Conservation (phyloP, 1,140 invertebrate genomes). For the Lanistes nyassanus region DNA sequence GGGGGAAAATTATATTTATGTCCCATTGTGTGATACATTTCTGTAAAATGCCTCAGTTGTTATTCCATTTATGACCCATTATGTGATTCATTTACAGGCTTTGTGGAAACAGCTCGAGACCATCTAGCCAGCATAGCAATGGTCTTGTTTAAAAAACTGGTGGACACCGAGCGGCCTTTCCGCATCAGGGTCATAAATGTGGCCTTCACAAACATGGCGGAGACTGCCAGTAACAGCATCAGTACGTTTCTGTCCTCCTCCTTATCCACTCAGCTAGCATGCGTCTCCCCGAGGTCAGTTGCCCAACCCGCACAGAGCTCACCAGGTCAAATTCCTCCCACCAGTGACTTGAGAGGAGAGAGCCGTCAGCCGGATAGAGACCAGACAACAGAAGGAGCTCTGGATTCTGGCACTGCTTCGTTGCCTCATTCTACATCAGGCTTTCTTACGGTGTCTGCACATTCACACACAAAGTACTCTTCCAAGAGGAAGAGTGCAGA, state of each 20-base stretch:
- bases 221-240: slow-evolving; percentile 35
- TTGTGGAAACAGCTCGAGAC: slow-evolving; percentile 14
- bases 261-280: neutral
- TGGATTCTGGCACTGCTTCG: too few species aligned
- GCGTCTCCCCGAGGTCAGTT: neutral
- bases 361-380: neutral
- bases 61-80: neutral
- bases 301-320: neutral
- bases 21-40: neutral
- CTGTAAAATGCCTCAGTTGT: neutral
- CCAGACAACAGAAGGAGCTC: too few species aligned
- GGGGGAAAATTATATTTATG: too few species aligned
- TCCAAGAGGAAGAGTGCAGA: slow-evolving; percentile 4
- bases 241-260: slow-evolving; percentile 35
- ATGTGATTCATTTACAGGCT: slow-evolving; percentile 30
- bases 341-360: too few species aligned
- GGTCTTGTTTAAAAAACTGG: slow-evolving; percentile 42
- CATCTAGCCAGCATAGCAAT: slow-evolving; percentile 34
- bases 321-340: neutral
- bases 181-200: slow-evolving; percentile 49
- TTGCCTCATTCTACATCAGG: neutral
- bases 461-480: neutral
- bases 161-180: slow-evolving; percentile 42
- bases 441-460: neutral
- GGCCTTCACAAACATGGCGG: slow-evolving; percentile 42